phyloP scores from a whole-genome alignment of 2,888 invertebrate species.

The Eustalomyia histrio region DNA sequence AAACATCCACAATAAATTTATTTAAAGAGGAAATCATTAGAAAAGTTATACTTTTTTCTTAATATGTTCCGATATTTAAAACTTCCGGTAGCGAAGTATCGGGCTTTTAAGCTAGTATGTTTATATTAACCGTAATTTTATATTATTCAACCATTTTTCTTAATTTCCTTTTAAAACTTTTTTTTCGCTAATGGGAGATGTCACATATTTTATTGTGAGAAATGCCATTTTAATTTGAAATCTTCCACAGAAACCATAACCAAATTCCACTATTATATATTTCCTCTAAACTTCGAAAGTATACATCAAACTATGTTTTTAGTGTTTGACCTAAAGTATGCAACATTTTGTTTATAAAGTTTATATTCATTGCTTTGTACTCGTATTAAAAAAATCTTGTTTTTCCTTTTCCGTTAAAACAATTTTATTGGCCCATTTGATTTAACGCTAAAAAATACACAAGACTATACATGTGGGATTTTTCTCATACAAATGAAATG shows the following conservation, averaged over 20 bases:
- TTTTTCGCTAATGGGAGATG: not conserved
- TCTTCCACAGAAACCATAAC: not conserved
- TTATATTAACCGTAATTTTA: too few relatives aligned
- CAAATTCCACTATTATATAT: not conserved
- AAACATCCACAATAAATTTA: too few relatives aligned
- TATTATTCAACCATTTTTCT: not conserved
- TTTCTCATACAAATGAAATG: not conserved
- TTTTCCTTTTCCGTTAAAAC: constrained; percentile 15
- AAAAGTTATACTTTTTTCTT: too few relatives aligned
- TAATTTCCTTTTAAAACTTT: not conserved
- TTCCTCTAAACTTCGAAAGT: not conserved
- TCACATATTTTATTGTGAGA: not conserved
- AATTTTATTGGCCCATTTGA: constrained; percentile 50
- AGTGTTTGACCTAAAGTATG: not conserved
- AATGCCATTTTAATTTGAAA: not conserved
- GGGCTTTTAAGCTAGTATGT: too few relatives aligned
- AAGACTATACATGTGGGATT: constrained; percentile 10
- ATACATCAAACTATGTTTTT: not conserved
- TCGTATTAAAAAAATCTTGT: not conserved
- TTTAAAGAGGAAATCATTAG: too few relatives aligned
- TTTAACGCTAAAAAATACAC: constrained; percentile 12
- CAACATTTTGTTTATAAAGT: not conserved
- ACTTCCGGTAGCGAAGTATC: too few relatives aligned
- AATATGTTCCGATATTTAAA: too few relatives aligned
- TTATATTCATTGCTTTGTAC: not conserved